Conservation (phyloP, 2,797 vertebrate species). For the Euthynnus affinis region DNA sequence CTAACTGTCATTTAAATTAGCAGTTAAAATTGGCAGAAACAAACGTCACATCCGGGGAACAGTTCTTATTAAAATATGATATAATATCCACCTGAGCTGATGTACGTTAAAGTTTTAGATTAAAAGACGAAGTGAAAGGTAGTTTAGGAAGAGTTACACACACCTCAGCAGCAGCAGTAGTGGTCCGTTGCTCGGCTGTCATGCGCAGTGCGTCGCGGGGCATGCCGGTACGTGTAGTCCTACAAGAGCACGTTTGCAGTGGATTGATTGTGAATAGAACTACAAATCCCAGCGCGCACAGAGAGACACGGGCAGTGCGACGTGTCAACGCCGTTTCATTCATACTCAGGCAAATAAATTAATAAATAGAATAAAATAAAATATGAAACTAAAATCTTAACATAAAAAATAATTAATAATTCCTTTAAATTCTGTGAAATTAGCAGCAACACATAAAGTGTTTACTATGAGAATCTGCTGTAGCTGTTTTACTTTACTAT, state of each 20-base stretch:
- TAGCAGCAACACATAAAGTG: no score
- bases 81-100: neutral
- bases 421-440: no score
- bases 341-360: neutral
- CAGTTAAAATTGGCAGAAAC: neutral
- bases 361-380: neutral
- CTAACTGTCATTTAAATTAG: neutral
- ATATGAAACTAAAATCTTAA: no score
- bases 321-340: slow-evolving; percentile 58
- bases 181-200: neutral
- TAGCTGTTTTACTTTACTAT: no score
- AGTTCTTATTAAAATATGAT: fast-evolving
- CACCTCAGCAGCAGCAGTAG: slow-evolving; percentile 38
- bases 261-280: neutral
- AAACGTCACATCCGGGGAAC: neutral
- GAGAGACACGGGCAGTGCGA: slow-evolving; percentile 17
- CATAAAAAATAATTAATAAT: no score
- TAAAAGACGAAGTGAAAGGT: fast-evolving
- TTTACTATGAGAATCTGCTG: no score
- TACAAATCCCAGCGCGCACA: slow-evolving; percentile 44
- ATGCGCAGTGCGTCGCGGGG: slow-evolving; percentile 29
- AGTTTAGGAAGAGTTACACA: neutral
- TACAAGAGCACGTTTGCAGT: fast-evolving
- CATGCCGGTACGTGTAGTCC: slow-evolving; percentile 61
- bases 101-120: fast-evolving